A percentile compares a stretch with the other conserved stretches of the same genome.
These are phyloP conservation scores for Argopecten irradians DNA, from an alignment of 1,140 invertebrate species.

Conservation along the genomic window DNA sequence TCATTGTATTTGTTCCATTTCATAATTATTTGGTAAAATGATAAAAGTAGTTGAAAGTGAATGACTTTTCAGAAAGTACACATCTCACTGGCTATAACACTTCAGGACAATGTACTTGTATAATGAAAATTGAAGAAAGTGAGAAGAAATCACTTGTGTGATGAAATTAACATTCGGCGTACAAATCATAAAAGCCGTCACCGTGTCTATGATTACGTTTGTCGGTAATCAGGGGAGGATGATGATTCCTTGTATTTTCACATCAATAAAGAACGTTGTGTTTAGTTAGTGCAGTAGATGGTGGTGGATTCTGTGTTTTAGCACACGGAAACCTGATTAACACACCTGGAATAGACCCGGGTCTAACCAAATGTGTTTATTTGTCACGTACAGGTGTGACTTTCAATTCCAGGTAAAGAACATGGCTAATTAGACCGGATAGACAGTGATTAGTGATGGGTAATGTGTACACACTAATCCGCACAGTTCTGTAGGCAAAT, in stretches of 20 bases:
- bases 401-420: slow-evolving; percentile 18
- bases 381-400: not conserved
- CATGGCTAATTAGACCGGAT: not conserved
- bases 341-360: not conserved
- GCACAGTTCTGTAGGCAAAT: not conserved
- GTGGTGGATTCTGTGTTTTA: not conserved
- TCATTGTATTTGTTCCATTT: not conserved
- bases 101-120: not conserved
- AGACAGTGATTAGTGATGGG: not conserved
- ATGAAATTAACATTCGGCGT: not conserved
- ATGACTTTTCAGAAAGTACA: not conserved
- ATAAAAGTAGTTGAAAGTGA: not conserved
- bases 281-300: not conserved
- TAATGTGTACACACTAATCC: not conserved
- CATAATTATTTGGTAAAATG: not conserved
- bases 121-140: not conserved
- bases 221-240: not conserved
- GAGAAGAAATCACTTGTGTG: not conserved
- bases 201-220: not conserved
- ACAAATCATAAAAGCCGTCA: not conserved
- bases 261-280: slow-evolving; percentile 3
- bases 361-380: not conserved
- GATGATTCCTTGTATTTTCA: not conserved
- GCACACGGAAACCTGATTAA: not conserved
- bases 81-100: not conserved